phyloP scores from a whole-genome alignment of 2,113 vertebrate genomes.

The Phalacrocorax pelagicus region DNA sequence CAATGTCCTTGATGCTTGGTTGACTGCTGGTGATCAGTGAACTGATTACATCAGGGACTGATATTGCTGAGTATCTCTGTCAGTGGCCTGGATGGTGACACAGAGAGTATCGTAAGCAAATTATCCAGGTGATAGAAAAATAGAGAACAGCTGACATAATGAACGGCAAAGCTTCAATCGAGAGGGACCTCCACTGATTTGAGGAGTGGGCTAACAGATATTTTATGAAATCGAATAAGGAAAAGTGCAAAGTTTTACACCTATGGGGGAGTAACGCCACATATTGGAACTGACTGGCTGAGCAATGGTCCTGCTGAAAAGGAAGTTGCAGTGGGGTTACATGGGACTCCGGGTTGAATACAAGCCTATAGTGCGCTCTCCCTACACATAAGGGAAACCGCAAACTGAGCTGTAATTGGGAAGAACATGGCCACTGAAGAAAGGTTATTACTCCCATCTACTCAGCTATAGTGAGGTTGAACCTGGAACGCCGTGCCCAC shows the following conservation, averaged over 20 bases:
- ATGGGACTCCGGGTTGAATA: neutral
- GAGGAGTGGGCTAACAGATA: neutral
- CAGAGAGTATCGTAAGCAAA: neutral
- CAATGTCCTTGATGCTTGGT: neutral
- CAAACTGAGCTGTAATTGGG: neutral
- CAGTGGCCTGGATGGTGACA: neutral
- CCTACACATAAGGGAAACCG: neutral
- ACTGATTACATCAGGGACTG: neutral
- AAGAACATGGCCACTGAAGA: neutral
- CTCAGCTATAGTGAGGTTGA: neutral
- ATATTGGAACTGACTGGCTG: neutral
- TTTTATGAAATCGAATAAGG: neutral
- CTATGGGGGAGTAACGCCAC: accelerated
- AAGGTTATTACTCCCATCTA: neutral
- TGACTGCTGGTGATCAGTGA: neutral
- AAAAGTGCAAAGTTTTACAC: neutral
- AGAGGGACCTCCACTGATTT: neutral
- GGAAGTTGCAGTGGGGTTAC: neutral
- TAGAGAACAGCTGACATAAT: neutral
- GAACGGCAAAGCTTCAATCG: neutral
- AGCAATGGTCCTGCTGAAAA: neutral
- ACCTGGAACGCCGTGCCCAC: neutral
- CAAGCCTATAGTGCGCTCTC: neutral
- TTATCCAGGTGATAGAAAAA: neutral
- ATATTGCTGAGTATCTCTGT: neutral